These are phyloP conservation scores for Bryconaethiops microstoma DNA, from an alignment of 2,797 vertebrate genomes.

Conservation along the genomic window DNA sequence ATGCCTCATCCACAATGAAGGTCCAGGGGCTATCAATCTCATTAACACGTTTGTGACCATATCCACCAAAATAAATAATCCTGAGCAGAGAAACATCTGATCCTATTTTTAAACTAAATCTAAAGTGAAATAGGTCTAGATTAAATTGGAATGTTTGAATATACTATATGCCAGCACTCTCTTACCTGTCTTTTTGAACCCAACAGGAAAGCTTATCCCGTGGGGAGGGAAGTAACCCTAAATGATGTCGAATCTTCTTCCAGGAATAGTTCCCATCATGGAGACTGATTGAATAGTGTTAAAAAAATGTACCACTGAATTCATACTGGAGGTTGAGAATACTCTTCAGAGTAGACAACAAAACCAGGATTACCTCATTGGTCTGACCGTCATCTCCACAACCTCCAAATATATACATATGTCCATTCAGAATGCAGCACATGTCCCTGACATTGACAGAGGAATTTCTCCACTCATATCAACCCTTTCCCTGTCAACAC, in stretches of 20 bases:
- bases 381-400: constrained; percentile 93
- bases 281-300: constrained; percentile 90
- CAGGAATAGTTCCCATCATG: constrained; percentile 83
- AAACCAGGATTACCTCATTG: constrained; percentile 79
- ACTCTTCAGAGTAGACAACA: background rate
- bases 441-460: constrained; percentile 91
- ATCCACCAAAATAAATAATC: constrained; percentile 94
- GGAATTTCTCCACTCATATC: constrained; percentile 87
- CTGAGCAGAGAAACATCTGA: constrained; percentile 68
- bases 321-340: background rate
- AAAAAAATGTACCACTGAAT: constrained; percentile 52
- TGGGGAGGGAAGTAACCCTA: constrained; percentile 85
- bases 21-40: constrained; percentile 80
- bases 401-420: constrained; percentile 92
- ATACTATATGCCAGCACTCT: background rate
- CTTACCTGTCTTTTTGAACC: constrained; percentile 82
- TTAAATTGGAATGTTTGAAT: background rate
- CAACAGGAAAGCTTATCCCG: constrained; percentile 95
- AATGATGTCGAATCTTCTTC: constrained; percentile 80
- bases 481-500: constrained; percentile 82
- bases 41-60: constrained; percentile 86
- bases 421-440: constrained; percentile 84
- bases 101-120: background rate
- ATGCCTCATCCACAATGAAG: constrained; percentile 91
- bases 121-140: background rate